Base-by-base conservation (phyloP, 2,113 vertebrate genomes). In the Mixornis gularis region DNA sequence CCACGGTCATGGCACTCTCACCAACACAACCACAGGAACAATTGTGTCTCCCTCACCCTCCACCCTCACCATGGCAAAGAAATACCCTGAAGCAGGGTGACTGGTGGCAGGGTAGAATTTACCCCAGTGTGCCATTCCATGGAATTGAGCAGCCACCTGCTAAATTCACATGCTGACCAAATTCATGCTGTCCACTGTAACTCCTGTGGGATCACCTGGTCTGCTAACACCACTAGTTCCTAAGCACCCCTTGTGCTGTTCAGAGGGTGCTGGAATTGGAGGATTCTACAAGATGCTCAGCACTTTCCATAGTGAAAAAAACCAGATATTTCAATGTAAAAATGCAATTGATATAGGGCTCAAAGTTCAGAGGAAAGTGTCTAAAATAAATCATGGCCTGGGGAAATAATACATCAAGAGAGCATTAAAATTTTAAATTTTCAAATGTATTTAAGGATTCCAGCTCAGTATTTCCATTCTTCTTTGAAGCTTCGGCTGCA, bases 21-120 rank as follows among this genome's bases (percentile, higher is more conserved):
- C 4, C 26, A 46, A 9, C 6, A 2, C 62, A 76, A 29, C 29
- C 14, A 64, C 1, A 2, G 16, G 21, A 60, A 4, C 12, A 43
- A 1, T 9, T 0, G 1, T 9, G 9, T 13, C 10, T 55, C 38
- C 7, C 17, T 56, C 4, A 2, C 26, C 36, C 30, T 88, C 24
- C 56, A 64, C 29, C 51, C 5, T 90, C 7, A 3, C 27, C 36
- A 56, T 2, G 10, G 24, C 5, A 60, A 36, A 52, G 40, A 79
- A 60, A 22, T 20, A 34, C 9, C 16, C 13, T 48, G 29, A 46
- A 52, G 49, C 4, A 52, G 15, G 13, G 15, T 56, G 46, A 12
- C 13, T 2, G 25, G 30, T 52, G 11, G 38, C 18, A 72, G 44
- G 7, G 30, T 25, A 49, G 17, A 56, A 27, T 48, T 60, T 36